Percentiles rank a stretch among this genome's conserved stretches.
Conservation (phyloP, 2,888 invertebrate genomes). For the Mongoloraphidia duomilia region DNA sequence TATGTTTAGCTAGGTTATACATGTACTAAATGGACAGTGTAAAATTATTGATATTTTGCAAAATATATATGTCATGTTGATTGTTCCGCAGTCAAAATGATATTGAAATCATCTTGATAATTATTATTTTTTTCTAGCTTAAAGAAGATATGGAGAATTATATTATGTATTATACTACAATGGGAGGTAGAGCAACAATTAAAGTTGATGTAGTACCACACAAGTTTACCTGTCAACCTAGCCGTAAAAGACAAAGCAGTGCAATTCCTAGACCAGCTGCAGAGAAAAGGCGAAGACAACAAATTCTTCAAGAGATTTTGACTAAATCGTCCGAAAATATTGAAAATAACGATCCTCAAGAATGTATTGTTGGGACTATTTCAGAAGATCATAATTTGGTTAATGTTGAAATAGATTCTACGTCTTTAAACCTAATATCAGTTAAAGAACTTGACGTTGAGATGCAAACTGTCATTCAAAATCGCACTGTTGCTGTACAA, state of each 20-base stretch:
- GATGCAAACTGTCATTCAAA: constrained; percentile 6
- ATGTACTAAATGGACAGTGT: neutral
- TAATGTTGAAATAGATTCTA: constrained; percentile 3
- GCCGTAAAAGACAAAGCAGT: neutral
- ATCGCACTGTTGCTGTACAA: constrained; percentile 6
- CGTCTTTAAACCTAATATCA: neutral
- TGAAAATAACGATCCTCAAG: neutral
- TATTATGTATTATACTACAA: constrained; percentile 4
- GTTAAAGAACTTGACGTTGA: constrained; percentile 4
- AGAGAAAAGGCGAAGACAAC: constrained; percentile 2
- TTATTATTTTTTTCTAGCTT: constrained; percentile 3
- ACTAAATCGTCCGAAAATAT: neutral
- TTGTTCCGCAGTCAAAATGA: neutral
- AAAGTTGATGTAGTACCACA: constrained; percentile 5
- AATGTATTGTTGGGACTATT: neutral
- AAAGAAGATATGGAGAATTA: constrained; percentile 6
- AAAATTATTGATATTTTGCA: neutral
- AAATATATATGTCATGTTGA: neutral
- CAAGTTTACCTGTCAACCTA: constrained; percentile 7
- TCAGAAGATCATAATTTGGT: neutral
- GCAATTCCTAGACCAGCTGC: constrained; percentile 4
- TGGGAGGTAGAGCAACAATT: constrained; percentile 5
- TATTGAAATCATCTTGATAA: neutral
- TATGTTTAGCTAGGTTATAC: neutral
- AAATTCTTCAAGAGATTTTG: constrained; percentile 5